Evolutionary conservation across 2,113 vertebrate genomes (phyloP), one percentile per base, ranked within the genome.

Genomic region (Cheilinus undulatus): DNA sequence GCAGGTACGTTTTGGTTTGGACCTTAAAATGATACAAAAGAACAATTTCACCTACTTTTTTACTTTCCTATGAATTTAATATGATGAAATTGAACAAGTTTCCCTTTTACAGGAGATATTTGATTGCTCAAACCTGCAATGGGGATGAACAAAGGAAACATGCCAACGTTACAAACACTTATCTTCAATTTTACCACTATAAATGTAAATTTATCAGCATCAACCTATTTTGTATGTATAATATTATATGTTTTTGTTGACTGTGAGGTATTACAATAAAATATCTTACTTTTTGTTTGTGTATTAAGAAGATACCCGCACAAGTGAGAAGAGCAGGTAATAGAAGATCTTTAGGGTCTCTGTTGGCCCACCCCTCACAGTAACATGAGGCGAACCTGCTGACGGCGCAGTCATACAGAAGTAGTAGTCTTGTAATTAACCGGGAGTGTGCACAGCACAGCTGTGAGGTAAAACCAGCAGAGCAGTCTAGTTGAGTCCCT

Each of bases 391-490:
- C 15, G 36, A 81, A 86, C 67, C 69, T 88, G 90, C 90, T 91
- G 88, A 90, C 78, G 68, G 75, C 1, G 85, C 86, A 72, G 76
- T 52, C 66, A 17, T 45, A 75, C 71, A 66, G 54, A 73, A 62
- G 54, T 70, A 76, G 69, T 50, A 64, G 34, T 73, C 50, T 80
- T 73, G 84, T 89, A 89, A 90, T 89, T 90, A 89, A 87, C 53
- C 62, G 76, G 76, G 67, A 75, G 70, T 51, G 54, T 59, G 75
- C 66, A 54, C 5, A 68, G 67, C 73, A 70, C 88, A 87, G 86
- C 87, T 84, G 84, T 76, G 86, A 64, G 79, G 15, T 63, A 34
- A 20, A 78, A 70, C 85, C 72, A 77, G 77, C 78, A 69, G 72
- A 73, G 60, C 73, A 73, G 77, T 46, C 75, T 45, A 59, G 24